phyloP scores from a whole-genome alignment of 2,888 invertebrate genomes.

The Crematogaster levior region DNA sequence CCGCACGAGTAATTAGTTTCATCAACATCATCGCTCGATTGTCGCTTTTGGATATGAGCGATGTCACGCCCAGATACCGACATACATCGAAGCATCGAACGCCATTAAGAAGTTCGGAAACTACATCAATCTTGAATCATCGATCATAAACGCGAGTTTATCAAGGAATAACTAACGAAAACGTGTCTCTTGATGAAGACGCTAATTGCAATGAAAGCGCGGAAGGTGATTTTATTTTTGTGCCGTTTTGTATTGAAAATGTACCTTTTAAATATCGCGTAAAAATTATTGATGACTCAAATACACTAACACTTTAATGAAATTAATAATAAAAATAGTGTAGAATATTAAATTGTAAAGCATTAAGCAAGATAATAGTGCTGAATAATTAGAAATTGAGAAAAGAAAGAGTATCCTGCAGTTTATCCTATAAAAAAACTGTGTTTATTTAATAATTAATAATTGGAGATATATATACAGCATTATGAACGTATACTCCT shows the following conservation, averaged over 20 bases:
- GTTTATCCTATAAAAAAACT: too few species aligned
- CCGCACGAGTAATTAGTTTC: conserved; percentile 51
- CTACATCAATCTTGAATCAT: conserved; percentile 28
- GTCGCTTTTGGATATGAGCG: conserved; percentile 35
- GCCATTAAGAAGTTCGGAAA: conserved; percentile 40
- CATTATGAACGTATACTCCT: neutral
- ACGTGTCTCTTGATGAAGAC: neutral
- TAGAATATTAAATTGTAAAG: neutral
- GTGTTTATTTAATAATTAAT: neutral
- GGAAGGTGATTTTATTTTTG: neutral
- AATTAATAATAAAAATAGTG: too few species aligned
- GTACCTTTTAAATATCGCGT: too few species aligned
- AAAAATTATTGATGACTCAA: too few species aligned
- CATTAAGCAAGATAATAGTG: neutral
- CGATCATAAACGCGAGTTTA: conserved; percentile 6
- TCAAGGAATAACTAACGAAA: neutral
- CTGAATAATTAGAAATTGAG: too few species aligned
- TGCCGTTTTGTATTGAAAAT: neutral
- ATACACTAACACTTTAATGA: too few species aligned
- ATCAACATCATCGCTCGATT: conserved; percentile 52
- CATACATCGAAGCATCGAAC: conserved; percentile 22
- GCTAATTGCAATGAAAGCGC: neutral
- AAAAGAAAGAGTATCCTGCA: too few species aligned
- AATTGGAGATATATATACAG: neutral
- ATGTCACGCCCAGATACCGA: conserved; percentile 38